These are phyloP conservation scores for Theristus sp. DNA, from an alignment of 2,888 invertebrate genomes.

Conservation along the genomic window DNA sequence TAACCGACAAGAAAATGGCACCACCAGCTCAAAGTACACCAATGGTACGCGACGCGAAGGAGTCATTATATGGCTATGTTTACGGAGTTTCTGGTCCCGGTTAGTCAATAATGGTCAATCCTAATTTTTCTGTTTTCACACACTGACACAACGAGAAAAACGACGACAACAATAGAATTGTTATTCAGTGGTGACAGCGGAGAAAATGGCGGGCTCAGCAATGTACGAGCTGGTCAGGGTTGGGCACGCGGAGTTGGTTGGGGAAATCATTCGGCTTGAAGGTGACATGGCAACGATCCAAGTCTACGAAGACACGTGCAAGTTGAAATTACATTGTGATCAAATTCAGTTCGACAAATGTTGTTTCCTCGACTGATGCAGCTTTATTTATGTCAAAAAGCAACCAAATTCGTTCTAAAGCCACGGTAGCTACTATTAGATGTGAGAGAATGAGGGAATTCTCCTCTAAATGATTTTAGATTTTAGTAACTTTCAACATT, in stretches of 20 bases:
- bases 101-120: conserved; percentile 32
- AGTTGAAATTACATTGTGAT: conserved; percentile 10
- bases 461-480: neutral
- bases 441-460: no score
- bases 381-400: no score
- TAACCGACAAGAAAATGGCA: no score
- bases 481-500: neutral
- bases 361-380: neutral
- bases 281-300: conserved; percentile 99
- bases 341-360: neutral
- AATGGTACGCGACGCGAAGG: conserved; percentile 58
- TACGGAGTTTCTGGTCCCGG: conserved; percentile 96
- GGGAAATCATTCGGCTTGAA: conserved; percentile 97
- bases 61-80: conserved; percentile 77
- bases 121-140: neutral
- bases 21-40: conserved; percentile 29
- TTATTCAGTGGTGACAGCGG: conserved; percentile 97
- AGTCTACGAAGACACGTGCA: conserved; percentile 49
- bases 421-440: no score
- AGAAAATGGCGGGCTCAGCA: conserved; percentile 96
- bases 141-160: no score
- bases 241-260: conserved; percentile 89
- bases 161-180: no score
- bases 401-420: no score
- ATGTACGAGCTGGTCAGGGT: conserved; percentile 99